A percentile compares a stretch with the other conserved stretches of the same genome.
These are phyloP conservation scores for Tanypteryx hageni DNA, from an alignment of 2,888 invertebrate genomes.

Conservation along the genomic window DNA sequence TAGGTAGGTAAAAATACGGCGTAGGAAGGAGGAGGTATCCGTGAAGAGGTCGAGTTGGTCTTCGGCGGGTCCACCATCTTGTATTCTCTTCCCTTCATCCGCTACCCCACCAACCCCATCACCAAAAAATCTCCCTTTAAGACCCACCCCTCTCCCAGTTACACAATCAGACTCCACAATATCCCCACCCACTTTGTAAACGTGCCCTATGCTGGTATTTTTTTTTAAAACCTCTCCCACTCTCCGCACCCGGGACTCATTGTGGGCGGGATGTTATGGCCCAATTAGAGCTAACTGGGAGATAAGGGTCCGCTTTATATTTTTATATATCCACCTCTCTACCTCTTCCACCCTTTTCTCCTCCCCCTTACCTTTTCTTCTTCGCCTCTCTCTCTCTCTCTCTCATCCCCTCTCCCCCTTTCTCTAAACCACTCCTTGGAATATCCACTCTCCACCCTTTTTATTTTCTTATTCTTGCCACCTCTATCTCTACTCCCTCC, in stretches of 20 bases:
- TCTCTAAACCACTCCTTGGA: not conserved
- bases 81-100: not conserved
- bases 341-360: not conserved
- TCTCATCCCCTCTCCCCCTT: not conserved
- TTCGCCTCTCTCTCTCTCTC: not conserved
- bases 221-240: not conserved
- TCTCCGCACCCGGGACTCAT: constrained; percentile 30
- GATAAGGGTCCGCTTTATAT: constrained; percentile 59
- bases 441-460: not conserved
- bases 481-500: constrained; percentile 13
- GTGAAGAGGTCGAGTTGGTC: constrained; percentile 18
- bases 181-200: constrained; percentile 53
- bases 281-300: constrained; percentile 63
- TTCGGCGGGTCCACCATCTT: not conserved
- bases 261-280: constrained; percentile 63
- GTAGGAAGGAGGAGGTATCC: not conserved
- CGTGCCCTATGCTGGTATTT: constrained; percentile 5
- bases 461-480: constrained; percentile 37
- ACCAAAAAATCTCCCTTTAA: not conserved
- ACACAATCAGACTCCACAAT: constrained; percentile 30
- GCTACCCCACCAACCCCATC: not conserved
- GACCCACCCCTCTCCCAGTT: not conserved
- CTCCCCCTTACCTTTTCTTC: constrained; percentile 18
- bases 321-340: constrained; percentile 18
- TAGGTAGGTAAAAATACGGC: not conserved